Evolutionary conservation across 2,797 vertebrate species (phyloP), one percentile per base, ranked within the genome.

Genomic region (Chelon auratus): DNA sequence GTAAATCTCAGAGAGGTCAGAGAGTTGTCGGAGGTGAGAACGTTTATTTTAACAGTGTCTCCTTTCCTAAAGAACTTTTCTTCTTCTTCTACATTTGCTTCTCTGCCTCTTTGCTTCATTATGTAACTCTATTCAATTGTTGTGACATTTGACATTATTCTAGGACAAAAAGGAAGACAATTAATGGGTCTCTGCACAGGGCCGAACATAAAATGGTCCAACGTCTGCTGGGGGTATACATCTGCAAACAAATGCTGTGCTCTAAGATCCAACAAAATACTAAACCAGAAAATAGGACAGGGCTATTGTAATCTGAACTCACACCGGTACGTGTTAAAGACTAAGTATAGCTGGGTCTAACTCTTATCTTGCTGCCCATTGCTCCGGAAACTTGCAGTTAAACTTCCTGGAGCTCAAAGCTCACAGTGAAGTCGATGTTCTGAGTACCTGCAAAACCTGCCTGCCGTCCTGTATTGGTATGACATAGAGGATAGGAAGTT

Each of bases 211-310:
- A 56, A 80, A 62, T 56, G 50, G 77, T 69, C 13, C 51, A 68
- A 75, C 42, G 26, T 63, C 43, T n/a, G 48, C 36, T 62, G 67
- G 67, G 66, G 52, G 79, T 81, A 69, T 70, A 37, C 9, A 11
- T 36, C 18, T 50, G 2, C 33, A 64, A 67, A 72, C 45, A 79
- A 62, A 68, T 9, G 4, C 40, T 30, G 15, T 39, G 9, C 47
- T 65, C 26, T 30, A 53, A 59, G 22, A 64, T 62, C 52, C 61
- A 58, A n/a, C 15, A n/a, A 60, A 60, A 68, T n/a, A 62, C 40
- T 68, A 64, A 62, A 22, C 56, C n/a, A 74, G 36, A 72, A 17
- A 63, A 40, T 9, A 67, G 33, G 63, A 50, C 53, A 68, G 24
- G 33, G 60, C 51, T 57, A 61, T 30, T 75, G 20, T 71, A 53